These are phyloP conservation scores for Ceratina australensis DNA, from an alignment of 1,140 invertebrate species.

Conservation along the genomic window DNA sequence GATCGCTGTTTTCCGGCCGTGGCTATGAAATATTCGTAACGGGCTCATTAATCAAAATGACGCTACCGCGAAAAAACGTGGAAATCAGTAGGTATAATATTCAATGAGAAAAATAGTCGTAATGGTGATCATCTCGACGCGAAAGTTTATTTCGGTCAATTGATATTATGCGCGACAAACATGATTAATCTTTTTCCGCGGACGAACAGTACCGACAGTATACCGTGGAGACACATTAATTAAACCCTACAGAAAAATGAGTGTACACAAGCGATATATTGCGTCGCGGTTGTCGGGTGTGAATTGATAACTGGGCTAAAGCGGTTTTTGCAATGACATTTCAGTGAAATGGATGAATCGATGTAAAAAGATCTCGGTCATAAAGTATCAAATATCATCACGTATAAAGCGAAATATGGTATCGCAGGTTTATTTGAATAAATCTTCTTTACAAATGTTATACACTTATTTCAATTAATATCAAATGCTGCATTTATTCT, in stretches of 20 bases:
- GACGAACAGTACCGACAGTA: not conserved
- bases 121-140: not conserved
- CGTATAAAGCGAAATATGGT: too few relatives aligned
- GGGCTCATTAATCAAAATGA: not conserved
- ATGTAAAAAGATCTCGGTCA: too few relatives aligned
- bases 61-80: not conserved
- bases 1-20: not conserved
- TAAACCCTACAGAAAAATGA: not conserved
- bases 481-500: too few relatives aligned
- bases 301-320: constrained; percentile 4
- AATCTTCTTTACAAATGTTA: too few relatives aligned
- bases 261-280: not conserved
- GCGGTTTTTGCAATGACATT: not conserved
- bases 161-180: not conserved
- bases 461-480: too few relatives aligned
- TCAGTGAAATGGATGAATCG: not conserved
- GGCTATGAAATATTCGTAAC: constrained; percentile 9
- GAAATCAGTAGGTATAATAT: not conserved
- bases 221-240: not conserved
- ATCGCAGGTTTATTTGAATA: too few relatives aligned
- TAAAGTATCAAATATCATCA: too few relatives aligned
- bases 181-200: not conserved
- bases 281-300: not conserved
- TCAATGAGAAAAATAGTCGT: not conserved
- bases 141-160: not conserved